These are phyloP conservation scores for Atlantisia rogersi DNA, from an alignment of 2,113 vertebrate genomes.

Conservation along the genomic window DNA sequence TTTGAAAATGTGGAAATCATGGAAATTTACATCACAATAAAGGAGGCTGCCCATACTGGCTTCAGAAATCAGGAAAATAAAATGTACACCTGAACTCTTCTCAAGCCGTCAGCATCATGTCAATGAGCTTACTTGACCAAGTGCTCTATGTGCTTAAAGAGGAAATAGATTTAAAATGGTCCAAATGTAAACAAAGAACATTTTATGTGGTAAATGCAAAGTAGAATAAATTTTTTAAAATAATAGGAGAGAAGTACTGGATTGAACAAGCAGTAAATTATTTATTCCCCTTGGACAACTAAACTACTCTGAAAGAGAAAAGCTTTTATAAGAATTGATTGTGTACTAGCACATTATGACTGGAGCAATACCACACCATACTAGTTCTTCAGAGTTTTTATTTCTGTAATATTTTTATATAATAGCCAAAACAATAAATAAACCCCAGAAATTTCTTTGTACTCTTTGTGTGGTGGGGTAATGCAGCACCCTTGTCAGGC, in stretches of 20 bases:
- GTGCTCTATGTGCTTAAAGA: neutral
- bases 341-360: slow-evolving; percentile 62
- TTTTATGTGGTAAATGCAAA: slow-evolving; percentile 48
- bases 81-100: neutral
- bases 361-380: slow-evolving; percentile 63
- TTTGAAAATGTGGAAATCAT: neutral
- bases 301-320: slow-evolving; percentile 69
- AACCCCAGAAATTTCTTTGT: slow-evolving; percentile 57
- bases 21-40: neutral
- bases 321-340: slow-evolving; percentile 76
- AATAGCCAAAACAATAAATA: slow-evolving; percentile 76
- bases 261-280: slow-evolving; percentile 75
- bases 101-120: neutral
- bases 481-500: slow-evolving; percentile 65
- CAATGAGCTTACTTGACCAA: neutral
- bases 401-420: slow-evolving; percentile 79
- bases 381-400: slow-evolving; percentile 73
- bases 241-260: slow-evolving; percentile 65
- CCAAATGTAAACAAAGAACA: slow-evolving; percentile 20
- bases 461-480: slow-evolving; percentile 54
- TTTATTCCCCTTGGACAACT: slow-evolving; percentile 73
- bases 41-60: neutral
- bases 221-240: slow-evolving; percentile 54
- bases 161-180: neutral
- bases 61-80: neutral